Evolutionary conservation across 2,797 vertebrate species (phyloP).

Genomic region (Ctenosaura bakeri): DNA sequence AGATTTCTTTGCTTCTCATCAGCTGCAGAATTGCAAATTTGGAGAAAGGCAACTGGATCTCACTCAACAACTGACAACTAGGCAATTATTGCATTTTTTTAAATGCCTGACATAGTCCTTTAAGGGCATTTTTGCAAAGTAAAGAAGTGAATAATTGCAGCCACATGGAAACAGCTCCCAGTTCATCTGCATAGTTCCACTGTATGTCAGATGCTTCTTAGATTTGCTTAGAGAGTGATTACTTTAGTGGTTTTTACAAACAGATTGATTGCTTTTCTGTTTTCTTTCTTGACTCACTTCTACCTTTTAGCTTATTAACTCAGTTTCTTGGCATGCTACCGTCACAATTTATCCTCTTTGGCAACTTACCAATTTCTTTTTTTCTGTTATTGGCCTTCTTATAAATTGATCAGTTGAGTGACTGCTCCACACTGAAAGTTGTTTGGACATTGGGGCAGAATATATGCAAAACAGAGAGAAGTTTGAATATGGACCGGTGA

Average conservation of each 20-base stretch:
- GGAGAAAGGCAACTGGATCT: background rate
- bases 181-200: background rate
- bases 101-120: background rate
- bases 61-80: background rate
- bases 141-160: background rate
- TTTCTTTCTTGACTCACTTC: constrained; percentile 8
- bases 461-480: background rate
- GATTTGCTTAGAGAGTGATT: constrained; percentile 26
- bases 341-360: background rate
- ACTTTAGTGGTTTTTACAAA: constrained; percentile 19
- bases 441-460: background rate
- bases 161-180: background rate
- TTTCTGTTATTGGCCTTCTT: background rate
- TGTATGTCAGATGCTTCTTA: background rate
- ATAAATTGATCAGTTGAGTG: background rate
- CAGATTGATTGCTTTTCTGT: constrained; percentile 14
- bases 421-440: background rate
- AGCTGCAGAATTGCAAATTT: background rate
- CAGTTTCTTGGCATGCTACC: constrained; percentile 10
- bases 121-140: background rate
- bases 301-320: constrained; percentile 42
- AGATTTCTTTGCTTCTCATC: background rate
- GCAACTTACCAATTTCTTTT: constrained; percentile 13
- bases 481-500: background rate
- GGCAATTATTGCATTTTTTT: background rate